Evolutionary conservation across 2,113 vertebrate species (phyloP).

Genomic region (Coregonus clupeaformis): DNA sequence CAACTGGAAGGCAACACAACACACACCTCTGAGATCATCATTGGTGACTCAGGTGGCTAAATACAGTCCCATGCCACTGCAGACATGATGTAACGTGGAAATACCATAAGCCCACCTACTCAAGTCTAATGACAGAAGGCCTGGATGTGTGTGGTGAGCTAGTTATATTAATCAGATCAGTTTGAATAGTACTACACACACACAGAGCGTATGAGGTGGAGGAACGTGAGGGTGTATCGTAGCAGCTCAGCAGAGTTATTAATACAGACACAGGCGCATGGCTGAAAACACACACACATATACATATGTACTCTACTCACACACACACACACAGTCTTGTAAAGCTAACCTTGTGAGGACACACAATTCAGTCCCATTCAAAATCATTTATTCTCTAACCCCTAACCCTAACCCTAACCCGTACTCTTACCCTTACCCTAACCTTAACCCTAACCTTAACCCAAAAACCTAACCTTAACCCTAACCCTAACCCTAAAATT

Average conservation of each 20-base stretch:
- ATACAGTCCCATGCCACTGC: slow-evolving; percentile 25
- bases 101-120: slow-evolving; percentile 11
- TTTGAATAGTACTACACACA: slow-evolving; percentile 49
- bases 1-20: slow-evolving; percentile 14
- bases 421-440: too few species aligned
- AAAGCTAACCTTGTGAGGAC: too few species aligned
- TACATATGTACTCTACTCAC: too few species aligned
- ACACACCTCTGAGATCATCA: slow-evolving; percentile 30
- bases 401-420: too few species aligned
- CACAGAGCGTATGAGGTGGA: slow-evolving; percentile 43
- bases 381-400: too few species aligned
- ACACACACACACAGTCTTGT: slow-evolving; percentile 22
- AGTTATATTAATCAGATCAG: slow-evolving; percentile 66
- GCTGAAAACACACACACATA: slow-evolving; percentile 32
- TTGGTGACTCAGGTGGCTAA: slow-evolving; percentile 37
- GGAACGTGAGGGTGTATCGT: slow-evolving; percentile 48
- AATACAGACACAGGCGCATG: slow-evolving; percentile 54
- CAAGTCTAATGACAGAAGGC: background rate
- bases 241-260: slow-evolving; percentile 67
- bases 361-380: too few species aligned
- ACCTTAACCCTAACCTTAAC: too few species aligned
- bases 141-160: slow-evolving; percentile 32
- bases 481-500: too few species aligned
- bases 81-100: background rate
- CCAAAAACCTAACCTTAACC: too few species aligned